Evolutionary conservation across 2,113 vertebrate genomes (phyloP).

Genomic region (Equus przewalskii): DNA sequence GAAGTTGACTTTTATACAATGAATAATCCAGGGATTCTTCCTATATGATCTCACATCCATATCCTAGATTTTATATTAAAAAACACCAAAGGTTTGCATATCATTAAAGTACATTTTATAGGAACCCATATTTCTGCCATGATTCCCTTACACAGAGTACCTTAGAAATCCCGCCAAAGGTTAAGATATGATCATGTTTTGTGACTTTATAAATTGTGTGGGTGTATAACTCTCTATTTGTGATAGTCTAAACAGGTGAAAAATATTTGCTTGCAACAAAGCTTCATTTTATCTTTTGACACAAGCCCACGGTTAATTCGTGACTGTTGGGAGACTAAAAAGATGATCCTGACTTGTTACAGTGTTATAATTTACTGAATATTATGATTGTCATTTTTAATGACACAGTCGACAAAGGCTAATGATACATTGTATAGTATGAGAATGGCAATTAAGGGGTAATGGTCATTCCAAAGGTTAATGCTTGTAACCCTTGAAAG

Average conservation of each 20-base stretch:
- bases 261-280: not conserved
- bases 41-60: not conserved
- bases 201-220: not conserved
- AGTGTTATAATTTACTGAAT: not conserved
- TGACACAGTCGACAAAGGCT: not conserved
- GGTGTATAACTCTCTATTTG: not conserved
- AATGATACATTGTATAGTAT: not conserved
- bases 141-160: not conserved
- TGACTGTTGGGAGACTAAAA: not conserved
- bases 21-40: not conserved
- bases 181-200: not conserved
- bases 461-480: constrained; percentile 62
- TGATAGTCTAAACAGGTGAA: not conserved
- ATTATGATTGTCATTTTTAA: constrained; percentile 60
- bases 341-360: constrained; percentile 44
- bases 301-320: not conserved
- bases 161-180: not conserved
- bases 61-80: not conserved
- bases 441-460: constrained; percentile 15
- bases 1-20: not conserved
- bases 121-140: not conserved
- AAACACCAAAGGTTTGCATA: not conserved
- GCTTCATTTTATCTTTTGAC: not conserved
- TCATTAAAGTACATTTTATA: not conserved
- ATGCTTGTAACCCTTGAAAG: constrained; percentile 65